phyloP scores from a whole-genome alignment of 2,113 vertebrate genomes.

The Brachionichthys hirsutus region DNA sequence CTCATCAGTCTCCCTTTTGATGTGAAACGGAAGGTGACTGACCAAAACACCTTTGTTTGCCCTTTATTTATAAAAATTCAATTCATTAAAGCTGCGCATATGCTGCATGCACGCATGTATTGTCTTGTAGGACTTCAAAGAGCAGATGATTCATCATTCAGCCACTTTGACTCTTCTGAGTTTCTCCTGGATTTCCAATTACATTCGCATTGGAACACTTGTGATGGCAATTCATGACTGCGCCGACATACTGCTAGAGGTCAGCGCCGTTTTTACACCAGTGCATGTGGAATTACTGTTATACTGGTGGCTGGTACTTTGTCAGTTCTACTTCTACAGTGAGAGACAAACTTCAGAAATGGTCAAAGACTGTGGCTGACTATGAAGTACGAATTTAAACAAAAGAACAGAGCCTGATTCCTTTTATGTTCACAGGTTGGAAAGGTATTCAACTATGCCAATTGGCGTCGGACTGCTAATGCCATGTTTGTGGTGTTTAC shows the following conservation, averaged over 20 bases:
- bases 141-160: slow-evolving; percentile 89
- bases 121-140: slow-evolving; percentile 89
- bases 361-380: too few relatives aligned
- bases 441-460: slow-evolving; percentile 90
- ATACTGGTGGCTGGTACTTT: not conserved
- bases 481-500: slow-evolving; percentile 85
- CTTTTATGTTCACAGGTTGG: slow-evolving; percentile 75
- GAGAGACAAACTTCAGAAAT: too few relatives aligned
- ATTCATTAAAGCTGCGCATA: too few relatives aligned
- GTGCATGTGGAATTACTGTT: not conserved
- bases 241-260: slow-evolving; percentile 90
- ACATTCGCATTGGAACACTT: slow-evolving; percentile 87
- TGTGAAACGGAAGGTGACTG: slow-evolving; percentile 86
- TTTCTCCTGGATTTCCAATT: slow-evolving; percentile 93
- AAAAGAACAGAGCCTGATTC: too few relatives aligned
- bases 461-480: slow-evolving; percentile 80
- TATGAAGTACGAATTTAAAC: too few relatives aligned
- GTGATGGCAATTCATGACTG: slow-evolving; percentile 87
- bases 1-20: slow-evolving; percentile 87
- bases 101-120: too few relatives aligned
- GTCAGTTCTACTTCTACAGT: not conserved
- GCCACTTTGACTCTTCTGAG: slow-evolving; percentile 87
- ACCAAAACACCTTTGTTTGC: not conserved
- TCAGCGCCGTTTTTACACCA: slow-evolving; percentile 51
- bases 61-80: too few relatives aligned